Evolutionary conservation across 2,888 invertebrate genomes (phyloP), one percentile per base, ranked within the genome.

Genomic region (Mongoloraphidia duomilia): DNA sequence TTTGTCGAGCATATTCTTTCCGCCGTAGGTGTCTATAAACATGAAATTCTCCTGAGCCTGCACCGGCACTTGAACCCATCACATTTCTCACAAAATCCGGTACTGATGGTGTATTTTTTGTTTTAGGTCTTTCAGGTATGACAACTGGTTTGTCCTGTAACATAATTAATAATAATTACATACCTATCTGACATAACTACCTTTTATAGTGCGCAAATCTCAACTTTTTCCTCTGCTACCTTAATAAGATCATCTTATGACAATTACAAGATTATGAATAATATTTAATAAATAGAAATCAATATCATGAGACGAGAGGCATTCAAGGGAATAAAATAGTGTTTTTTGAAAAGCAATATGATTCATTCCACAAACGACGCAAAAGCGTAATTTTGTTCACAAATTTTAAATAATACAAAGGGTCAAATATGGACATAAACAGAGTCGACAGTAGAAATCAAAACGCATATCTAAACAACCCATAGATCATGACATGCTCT

Each of bases 41-140:
- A 67, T 98, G 97, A 69, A 98, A 98, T 68, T 98, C 98, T 9
- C 98, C 97, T 52, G 95, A 95, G 2, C 98, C 98, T 35, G 97
- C 98, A 13, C 98, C 98, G 34, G 98, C 98, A 72, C 95, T 94
- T 1, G 96, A 97, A n/a, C 97, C 97, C 93, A 97, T 97, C 3
- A 97, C 95, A 79, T 98, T 98, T 49, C 96, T 75, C 8, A 97
- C 94, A 70, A 97, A 97, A 63, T 94, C 94, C 6, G 92, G 89
- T 10, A 92, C 84, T 41, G 81, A 74, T 4, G 91, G 83, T 3
- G 76, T 69, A 14, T 72, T 70, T 62, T 85, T 84, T 51, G 84
- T 82, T 64, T 80, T 86, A 0, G 84, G 82, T 48, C 78, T 73
- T 52, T 89, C 88, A 3, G 96, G 95, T 60, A 97, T 84, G 10